Percentiles rank a stretch among this genome's conserved stretches.
Evolutionary conservation across 2,797 vertebrate species (phyloP).

Genomic region (Arremon brunneinucha): DNA sequence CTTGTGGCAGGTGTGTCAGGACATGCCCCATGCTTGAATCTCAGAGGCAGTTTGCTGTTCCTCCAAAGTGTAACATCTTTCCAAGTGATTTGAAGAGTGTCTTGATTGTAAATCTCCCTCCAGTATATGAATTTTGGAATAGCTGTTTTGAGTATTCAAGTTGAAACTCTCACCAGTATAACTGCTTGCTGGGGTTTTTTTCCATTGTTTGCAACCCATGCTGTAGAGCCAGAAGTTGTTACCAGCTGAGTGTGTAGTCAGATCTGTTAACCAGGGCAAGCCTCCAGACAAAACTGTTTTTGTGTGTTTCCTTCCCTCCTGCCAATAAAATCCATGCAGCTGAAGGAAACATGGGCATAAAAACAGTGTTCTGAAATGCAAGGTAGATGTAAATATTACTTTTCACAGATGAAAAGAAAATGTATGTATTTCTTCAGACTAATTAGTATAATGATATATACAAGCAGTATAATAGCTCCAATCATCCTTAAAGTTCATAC

Average conservation of each 20-base stretch:
- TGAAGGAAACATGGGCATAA: conserved; percentile 28
- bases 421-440: neutral
- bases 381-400: neutral
- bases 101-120: neutral
- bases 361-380: conserved; percentile 22
- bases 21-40: neutral
- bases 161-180: conserved; percentile 26
- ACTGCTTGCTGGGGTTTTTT: neutral
- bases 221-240: conserved; percentile 41
- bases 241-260: neutral
- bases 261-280: conserved; percentile 7
- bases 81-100: neutral
- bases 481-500: neutral
- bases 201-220: conserved; percentile 10
- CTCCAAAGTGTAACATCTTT: neutral
- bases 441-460: conserved; percentile 1
- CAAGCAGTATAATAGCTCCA: neutral
- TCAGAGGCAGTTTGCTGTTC: neutral
- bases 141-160: neutral
- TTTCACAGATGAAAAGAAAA: conserved; percentile 22
- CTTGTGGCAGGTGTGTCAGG: neutral
- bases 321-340: conserved; percentile 22
- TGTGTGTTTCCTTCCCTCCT: conserved; percentile 16
- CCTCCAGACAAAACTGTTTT: conserved; percentile 33
- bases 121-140: neutral